phyloP scores from a whole-genome alignment of 2,797 vertebrate species.

The Bradypodion pumilum region DNA sequence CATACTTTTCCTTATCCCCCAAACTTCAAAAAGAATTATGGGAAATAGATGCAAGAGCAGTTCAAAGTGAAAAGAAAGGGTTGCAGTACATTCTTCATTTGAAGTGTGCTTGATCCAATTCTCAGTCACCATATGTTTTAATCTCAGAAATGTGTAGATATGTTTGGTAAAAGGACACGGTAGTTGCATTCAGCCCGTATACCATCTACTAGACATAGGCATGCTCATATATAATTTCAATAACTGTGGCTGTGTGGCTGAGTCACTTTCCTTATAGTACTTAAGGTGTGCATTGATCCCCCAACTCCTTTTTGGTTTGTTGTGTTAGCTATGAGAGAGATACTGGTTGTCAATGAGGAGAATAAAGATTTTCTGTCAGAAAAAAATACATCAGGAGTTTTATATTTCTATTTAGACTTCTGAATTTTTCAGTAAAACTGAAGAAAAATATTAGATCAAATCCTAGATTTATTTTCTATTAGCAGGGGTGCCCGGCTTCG shows the following conservation, averaged over 20 bases:
- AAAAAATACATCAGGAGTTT: background rate
- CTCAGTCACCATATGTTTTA: background rate
- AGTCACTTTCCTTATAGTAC: background rate
- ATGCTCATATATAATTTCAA: background rate
- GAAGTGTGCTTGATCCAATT: background rate
- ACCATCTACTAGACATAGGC: background rate
- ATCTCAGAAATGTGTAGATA: background rate
- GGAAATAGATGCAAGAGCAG: background rate
- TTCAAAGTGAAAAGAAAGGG: background rate
- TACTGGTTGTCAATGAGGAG: background rate
- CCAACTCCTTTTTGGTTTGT: background rate
- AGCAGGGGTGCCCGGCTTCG: no score
- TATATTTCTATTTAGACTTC: background rate
- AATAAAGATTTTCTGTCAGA: background rate
- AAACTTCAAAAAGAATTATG: background rate
- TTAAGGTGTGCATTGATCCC: background rate
- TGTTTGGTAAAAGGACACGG: background rate
- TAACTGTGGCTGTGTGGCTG: background rate
- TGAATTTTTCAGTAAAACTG: constrained; percentile 50
- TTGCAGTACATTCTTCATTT: background rate
- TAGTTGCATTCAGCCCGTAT: background rate
- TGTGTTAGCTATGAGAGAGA: background rate
- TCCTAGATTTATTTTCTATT: constrained; percentile 53
- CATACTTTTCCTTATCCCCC: no score
- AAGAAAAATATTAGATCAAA: constrained; percentile 49